Evolutionary conservation across 2,113 vertebrate genomes (phyloP).

Genomic region (Coreoperca whiteheadi): DNA sequence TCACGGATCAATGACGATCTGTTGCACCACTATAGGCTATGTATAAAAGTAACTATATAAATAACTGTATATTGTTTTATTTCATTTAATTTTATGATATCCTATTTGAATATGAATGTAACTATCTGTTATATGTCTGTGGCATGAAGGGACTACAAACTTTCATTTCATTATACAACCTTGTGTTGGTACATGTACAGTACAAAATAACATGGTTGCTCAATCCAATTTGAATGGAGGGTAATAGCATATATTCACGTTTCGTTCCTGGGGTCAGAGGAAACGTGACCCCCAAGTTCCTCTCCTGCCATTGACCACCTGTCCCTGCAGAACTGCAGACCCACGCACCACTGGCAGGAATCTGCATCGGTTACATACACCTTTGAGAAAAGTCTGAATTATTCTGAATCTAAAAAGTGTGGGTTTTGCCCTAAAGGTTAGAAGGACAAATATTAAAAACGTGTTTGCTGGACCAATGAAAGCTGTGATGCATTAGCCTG

Average conservation of each 20-base stretch:
- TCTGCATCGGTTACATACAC: background rate
- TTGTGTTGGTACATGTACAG: too few relatives aligned
- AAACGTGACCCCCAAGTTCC: background rate
- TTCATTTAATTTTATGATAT: too few relatives aligned
- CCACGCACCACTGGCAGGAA: background rate
- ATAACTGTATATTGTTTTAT: too few relatives aligned
- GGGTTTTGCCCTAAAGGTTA: background rate
- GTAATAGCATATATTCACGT: background rate
- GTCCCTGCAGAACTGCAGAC: background rate
- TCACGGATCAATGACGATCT: too few relatives aligned
- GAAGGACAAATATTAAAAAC: background rate
- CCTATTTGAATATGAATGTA: too few relatives aligned
- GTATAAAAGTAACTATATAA: too few relatives aligned
- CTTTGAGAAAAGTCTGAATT: too few relatives aligned
- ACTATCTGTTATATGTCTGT: too few relatives aligned
- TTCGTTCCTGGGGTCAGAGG: too few relatives aligned
- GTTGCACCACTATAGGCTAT: too few relatives aligned
- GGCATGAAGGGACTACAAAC: too few relatives aligned
- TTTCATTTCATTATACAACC: too few relatives aligned
- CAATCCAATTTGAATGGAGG: background rate
- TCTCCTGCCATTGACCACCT: background rate
- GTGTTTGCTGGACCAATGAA: constrained; percentile 23
- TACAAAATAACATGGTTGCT: background rate
- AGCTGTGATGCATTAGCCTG: constrained; percentile 18
- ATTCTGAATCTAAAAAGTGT: background rate